These are phyloP conservation scores for Heliconius eleuchia DNA, from an alignment of 1,140 invertebrate species.

Conservation along the genomic window DNA sequence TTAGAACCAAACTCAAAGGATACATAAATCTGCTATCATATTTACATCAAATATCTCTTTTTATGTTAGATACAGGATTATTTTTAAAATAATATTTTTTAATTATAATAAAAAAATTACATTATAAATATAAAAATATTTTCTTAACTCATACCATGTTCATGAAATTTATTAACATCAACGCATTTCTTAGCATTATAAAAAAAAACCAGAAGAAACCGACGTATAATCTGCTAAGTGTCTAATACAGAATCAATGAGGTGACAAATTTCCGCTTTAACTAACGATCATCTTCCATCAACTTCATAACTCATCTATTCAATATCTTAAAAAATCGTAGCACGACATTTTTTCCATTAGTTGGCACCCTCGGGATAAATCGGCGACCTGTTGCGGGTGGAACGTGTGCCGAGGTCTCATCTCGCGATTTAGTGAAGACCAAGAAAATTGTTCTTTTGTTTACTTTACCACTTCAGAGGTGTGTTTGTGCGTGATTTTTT, in stretches of 20 bases:
- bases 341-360: conserved; percentile 72
- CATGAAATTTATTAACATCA: neutral
- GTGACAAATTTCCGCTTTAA: conserved; percentile 54
- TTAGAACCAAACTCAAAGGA: conserved; percentile 45
- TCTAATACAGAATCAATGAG: conserved; percentile 51
- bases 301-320: conserved; percentile 66
- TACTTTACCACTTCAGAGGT: conserved; percentile 36
- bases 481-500: conserved; percentile 17
- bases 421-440: conserved; percentile 53
- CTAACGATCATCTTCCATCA: conserved; percentile 51
- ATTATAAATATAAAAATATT: too few relatives aligned
- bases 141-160: neutral
- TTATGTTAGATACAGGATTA: too few relatives aligned
- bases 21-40: conserved; percentile 22
- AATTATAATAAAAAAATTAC: too few relatives aligned
- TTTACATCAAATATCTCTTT: conserved; percentile 33
- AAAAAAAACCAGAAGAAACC: neutral
- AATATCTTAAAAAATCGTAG: conserved; percentile 56
- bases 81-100: too few relatives aligned
- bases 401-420: conserved; percentile 55
- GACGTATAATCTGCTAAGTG: conserved; percentile 12
- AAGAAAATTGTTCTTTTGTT: conserved; percentile 62
- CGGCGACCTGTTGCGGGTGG: conserved; percentile 69
- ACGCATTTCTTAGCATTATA: neutral
- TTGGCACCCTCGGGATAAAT: conserved; percentile 58